Conservation (phyloP, 2,113 vertebrate genomes). For the Gymnogyps californianus region DNA sequence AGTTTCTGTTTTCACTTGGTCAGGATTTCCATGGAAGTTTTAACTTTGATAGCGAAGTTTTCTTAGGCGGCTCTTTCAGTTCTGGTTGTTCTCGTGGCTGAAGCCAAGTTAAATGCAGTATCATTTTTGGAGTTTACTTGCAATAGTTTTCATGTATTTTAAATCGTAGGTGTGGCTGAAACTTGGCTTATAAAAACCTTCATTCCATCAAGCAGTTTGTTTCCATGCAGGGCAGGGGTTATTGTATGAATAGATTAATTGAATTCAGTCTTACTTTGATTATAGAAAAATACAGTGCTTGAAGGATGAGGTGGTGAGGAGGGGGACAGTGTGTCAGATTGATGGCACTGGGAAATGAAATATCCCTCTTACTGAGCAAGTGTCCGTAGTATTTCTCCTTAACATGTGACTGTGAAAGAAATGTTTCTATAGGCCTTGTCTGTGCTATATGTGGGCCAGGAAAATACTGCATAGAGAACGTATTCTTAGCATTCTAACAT, state of each 20-base stretch:
- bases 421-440: neutral
- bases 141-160: neutral
- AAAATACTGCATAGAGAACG: neutral
- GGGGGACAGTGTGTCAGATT: neutral
- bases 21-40: neutral
- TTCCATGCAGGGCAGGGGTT: neutral
- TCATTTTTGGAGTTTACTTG: neutral
- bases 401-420: neutral
- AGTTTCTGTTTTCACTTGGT: neutral
- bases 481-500: neutral
- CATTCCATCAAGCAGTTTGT: neutral
- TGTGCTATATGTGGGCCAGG: neutral
- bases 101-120: neutral
- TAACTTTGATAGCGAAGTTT: neutral
- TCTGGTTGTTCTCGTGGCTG: neutral
- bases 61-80: neutral
- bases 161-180: slow-evolving; percentile 19
- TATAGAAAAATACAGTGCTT: neutral
- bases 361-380: neutral
- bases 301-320: neutral
- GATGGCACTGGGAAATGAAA: neutral
- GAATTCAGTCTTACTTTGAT: neutral
- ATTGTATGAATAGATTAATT: neutral
- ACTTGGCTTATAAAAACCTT: neutral
- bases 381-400: neutral